Evolutionary conservation across 2,888 invertebrate genomes (phyloP), one percentile per base, ranked within the genome.

Genomic region (Rhorus exstirpatorius): DNA sequence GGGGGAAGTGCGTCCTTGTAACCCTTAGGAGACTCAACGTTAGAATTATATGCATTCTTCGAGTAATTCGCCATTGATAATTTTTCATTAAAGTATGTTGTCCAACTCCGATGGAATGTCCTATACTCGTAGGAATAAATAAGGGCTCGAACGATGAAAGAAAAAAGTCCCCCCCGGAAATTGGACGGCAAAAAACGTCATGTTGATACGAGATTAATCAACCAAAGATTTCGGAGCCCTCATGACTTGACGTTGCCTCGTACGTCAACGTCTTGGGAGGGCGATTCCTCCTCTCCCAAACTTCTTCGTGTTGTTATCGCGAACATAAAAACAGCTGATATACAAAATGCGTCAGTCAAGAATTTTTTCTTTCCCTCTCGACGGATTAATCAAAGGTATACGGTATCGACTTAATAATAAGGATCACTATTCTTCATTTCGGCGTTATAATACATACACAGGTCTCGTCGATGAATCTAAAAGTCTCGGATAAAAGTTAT

Each of bases 131-230:
- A n/a, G n/a, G n/a, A n/a, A n/a, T n/a, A n/a, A n/a, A n/a, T n/a
- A n/a, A n/a, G 38, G 38, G 3, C 10, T 10, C 10, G 8, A 7
- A 49, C n/a, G 46, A 19, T 19, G 10, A 63, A 55, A 35, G 65
- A 63, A 41, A 14, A 6, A 53, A 17, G 35, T 26, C 31, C 31
- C 31, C 31, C 2, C 49, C 51, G 67, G 51, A 67, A 67, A 26
- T 49, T 67, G 17, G 46, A 67, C n/a, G 31, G n/a, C 31, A 65
- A 72, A 44, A 38, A 14, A 67, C 46, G 35, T 63, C 41, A 19
- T 24, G 53, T 53, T 58, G 61, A 49, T 76, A 21, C 14, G 58
- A 63, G 77, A 78, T 78, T 63, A 78, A 78, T 78, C 70, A 70
- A 53, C 61, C n/a, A 53, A 53, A 61, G 70, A 78, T 67, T 58